These are phyloP conservation scores for Sebastes nivosus DNA, from an alignment of 2,797 vertebrate genomes.

Conservation along the genomic window DNA sequence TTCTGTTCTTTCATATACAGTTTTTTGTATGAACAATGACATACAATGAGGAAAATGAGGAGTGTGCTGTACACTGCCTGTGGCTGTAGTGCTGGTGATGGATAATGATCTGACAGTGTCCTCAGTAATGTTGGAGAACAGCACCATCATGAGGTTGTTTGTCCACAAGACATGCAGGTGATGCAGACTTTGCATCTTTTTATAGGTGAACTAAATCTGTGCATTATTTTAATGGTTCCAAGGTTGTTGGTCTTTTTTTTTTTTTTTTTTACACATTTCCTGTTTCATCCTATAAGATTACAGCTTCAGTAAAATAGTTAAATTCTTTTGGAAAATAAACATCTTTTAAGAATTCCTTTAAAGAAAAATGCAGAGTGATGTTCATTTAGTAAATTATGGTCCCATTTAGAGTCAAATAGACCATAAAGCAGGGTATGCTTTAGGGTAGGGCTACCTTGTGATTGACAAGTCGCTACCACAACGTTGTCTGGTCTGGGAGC, in stretches of 20 bases:
- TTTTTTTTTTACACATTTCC: neutral
- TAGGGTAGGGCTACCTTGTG: too few relatives aligned
- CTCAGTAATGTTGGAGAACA: conserved; percentile 25
- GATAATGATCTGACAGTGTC: neutral
- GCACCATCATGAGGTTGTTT: conserved; percentile 67
- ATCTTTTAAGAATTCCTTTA: neutral
- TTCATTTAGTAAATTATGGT: too few relatives aligned
- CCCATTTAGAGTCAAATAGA: too few relatives aligned
- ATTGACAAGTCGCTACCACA: too few relatives aligned
- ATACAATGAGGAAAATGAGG: neutral
- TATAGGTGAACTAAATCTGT: neutral
- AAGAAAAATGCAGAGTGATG: neutral
- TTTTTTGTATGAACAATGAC: neutral
- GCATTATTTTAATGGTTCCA: neutral
- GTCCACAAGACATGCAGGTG: neutral
- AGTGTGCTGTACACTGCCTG: neutral
- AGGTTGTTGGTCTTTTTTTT: neutral
- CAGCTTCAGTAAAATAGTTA: neutral
- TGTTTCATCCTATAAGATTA: neutral
- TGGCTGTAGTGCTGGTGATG: neutral
- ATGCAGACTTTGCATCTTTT: neutral
- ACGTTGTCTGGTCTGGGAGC: too few relatives aligned
- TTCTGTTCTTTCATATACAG: neutral
- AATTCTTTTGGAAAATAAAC: neutral
- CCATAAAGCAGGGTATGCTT: too few relatives aligned